phyloP scores from a whole-genome alignment of 2,113 vertebrate genomes.

The Anarrhichthys ocellatus region DNA sequence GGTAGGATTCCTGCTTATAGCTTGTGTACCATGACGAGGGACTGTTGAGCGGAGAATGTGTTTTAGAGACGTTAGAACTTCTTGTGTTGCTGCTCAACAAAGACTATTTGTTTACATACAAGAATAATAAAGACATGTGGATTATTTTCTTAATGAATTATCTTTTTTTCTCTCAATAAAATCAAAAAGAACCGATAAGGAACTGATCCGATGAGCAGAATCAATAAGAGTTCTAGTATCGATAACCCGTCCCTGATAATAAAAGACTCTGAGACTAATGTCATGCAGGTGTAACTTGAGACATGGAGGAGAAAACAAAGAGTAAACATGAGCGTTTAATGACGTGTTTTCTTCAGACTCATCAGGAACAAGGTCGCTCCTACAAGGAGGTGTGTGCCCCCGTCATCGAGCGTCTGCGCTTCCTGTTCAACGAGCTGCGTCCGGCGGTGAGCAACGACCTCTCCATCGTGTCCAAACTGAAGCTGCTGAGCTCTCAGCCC shows the following conservation, averaged over 20 bases:
- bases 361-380: conserved; percentile 98
- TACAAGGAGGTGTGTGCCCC: conserved; percentile 99
- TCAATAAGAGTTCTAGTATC: too few relatives aligned
- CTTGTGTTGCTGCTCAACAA: too few relatives aligned
- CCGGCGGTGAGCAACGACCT: conserved; percentile 97
- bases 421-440: conserved; percentile 96
- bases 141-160: too few relatives aligned
- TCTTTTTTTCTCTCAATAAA: too few relatives aligned
- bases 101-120: too few relatives aligned
- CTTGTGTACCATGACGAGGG: background rate
- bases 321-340: background rate
- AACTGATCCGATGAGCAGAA: too few relatives aligned
- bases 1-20: conserved; percentile 77
- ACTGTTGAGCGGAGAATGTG: too few relatives aligned
- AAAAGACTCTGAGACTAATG: background rate
- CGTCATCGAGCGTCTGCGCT: conserved; percentile 95
- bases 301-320: background rate
- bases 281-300: background rate
- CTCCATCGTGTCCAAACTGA: conserved; percentile 95
- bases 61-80: too few relatives aligned
- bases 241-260: background rate
- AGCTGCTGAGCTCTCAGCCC: conserved; percentile 93
- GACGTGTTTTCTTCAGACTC: conserved; percentile 84
- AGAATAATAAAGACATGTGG: too few relatives aligned
- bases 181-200: too few relatives aligned